Evolutionary conservation across 2,797 vertebrate species (phyloP), one percentile per base, ranked within the genome.

Genomic region (Gymnothorax reevesii): DNA sequence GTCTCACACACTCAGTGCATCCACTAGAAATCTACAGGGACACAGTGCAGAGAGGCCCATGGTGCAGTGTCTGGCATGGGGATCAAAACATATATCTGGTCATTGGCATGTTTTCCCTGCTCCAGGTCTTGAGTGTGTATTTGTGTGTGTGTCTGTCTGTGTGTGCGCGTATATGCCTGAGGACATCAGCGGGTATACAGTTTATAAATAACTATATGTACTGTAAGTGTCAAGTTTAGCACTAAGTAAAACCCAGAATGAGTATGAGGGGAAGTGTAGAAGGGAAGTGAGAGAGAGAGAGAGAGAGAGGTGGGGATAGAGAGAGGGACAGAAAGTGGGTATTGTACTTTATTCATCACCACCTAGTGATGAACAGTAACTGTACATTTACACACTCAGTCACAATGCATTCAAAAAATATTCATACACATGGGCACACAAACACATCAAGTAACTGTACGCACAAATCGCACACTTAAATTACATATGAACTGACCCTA

Each of bases 221-320:
- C 75, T 52, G 75, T 79, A 79, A 54, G 75, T 79, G 75, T 54
- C 42, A 52, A 7, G 49, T 79, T 79, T 79, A 79, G 49, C 75
- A 79, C 75, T 3, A 54, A 79, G 49, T 79, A 54, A 79, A 79
- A 54, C 49, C 42, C 4, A 54, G 75, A 42, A 75, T 84, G 82
- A 54, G 49, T 75, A 17, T 84, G 69, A 60, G 83, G 82, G 85
- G 85, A 89, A 57, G 20, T 84, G 84, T 82, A 59, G 85, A 85
- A 87, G 88, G 89, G 87, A 90, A 89, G 83, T 60, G 75, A 79
- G 75, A 79, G 49, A 79, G 49, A 79, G 6, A 52, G 4, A 54
- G 75, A 52, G 75, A 79, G 49, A 12, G 49, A 73, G 12, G 33
- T 7, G 33, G 20, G 22, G 69, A 73, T 25, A 73, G 9, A 73